Percentiles rank a stretch among this genome's conserved stretches.
phyloP scores from a whole-genome alignment of 2,888 invertebrate genomes.

The Ypsolopha scabrella region DNA sequence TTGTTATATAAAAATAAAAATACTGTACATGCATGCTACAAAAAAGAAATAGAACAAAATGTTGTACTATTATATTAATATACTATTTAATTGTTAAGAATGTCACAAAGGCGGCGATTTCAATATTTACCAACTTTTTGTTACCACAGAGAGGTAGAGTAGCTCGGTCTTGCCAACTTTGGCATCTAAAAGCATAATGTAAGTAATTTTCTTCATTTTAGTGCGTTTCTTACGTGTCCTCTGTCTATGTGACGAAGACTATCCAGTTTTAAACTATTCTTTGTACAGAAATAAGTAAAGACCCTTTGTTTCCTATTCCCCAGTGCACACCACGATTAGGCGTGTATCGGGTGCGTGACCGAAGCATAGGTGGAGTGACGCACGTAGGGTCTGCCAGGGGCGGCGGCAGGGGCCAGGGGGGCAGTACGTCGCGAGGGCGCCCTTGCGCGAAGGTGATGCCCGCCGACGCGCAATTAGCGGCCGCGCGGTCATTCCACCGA shows the following conservation, averaged over 20 bases:
- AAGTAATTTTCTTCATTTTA: not conserved
- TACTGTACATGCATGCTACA: too few relatives aligned
- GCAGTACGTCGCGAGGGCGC: slow-evolving; percentile 35
- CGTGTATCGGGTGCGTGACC: slow-evolving; percentile 1
- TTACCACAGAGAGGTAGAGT: too few relatives aligned
- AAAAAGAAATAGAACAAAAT: too few relatives aligned
- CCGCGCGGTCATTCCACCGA: slow-evolving; percentile 38
- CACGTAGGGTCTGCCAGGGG: slow-evolving; percentile 4
- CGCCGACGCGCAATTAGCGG: slow-evolving; percentile 40
- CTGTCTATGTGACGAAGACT: not conserved
- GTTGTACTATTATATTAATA: too few relatives aligned
- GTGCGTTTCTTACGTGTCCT: not conserved
- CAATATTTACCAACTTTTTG: too few relatives aligned
- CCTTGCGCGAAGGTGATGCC: slow-evolving; percentile 63
- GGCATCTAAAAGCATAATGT: not conserved
- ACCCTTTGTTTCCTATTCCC: not conserved
- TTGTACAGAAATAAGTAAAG: not conserved
- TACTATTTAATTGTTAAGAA: too few relatives aligned
- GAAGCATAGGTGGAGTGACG: not conserved
- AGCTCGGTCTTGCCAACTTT: not conserved
- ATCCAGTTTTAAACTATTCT: not conserved
- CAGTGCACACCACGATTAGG: not conserved
- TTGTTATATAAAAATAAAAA: too few relatives aligned
- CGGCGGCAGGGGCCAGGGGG: slow-evolving; percentile 18
- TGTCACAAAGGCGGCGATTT: too few relatives aligned